Evolutionary conservation across 1,140 invertebrate species (phyloP).

Genomic region (Sitophilus oryzae): DNA sequence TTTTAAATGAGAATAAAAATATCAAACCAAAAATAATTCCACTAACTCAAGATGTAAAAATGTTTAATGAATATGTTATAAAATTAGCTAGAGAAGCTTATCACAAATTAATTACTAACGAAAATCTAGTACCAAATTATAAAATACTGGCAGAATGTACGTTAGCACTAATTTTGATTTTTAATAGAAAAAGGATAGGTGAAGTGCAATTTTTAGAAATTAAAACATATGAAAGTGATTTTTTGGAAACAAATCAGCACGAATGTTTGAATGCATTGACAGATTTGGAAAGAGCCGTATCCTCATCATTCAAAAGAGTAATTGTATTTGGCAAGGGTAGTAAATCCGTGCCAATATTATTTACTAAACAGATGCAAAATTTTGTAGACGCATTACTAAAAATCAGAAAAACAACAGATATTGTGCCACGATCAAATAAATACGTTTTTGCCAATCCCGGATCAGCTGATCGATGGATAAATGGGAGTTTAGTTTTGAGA

Average conservation of each 20-base stretch:
- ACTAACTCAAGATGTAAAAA: conserved; percentile 19
- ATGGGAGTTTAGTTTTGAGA: conserved; percentile 17
- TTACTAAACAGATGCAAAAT: conserved; percentile 7
- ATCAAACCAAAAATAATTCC: conserved; percentile 19
- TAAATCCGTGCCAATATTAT: no score
- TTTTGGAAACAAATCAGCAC: conserved; percentile 3
- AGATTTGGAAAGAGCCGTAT: conserved; percentile 15
- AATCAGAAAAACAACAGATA: conserved; percentile 17
- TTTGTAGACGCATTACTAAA: conserved; percentile 20
- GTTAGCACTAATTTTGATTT: conserved; percentile 17
- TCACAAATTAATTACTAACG: conserved; percentile 9
- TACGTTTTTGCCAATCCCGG: conserved; percentile 28
- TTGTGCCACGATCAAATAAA: conserved; percentile 24
- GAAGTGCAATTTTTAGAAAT: conserved; percentile 29
- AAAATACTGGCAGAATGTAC: conserved; percentile 25
- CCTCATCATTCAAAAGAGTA: conserved; percentile 18
- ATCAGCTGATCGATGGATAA: conserved; percentile 23
- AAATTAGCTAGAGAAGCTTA: conserved; percentile 16
- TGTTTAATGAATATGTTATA: conserved; percentile 9
- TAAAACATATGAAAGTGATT: conserved; percentile 7
- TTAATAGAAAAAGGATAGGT: conserved; percentile 27
- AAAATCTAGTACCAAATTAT: conserved; percentile 11
- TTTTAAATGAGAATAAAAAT: conserved; percentile 19
- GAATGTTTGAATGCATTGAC: conserved; percentile 15
- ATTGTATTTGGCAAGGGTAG: no score